Conservation (phyloP, 2,113 vertebrate genomes). For the Embiotoca jacksoni region DNA sequence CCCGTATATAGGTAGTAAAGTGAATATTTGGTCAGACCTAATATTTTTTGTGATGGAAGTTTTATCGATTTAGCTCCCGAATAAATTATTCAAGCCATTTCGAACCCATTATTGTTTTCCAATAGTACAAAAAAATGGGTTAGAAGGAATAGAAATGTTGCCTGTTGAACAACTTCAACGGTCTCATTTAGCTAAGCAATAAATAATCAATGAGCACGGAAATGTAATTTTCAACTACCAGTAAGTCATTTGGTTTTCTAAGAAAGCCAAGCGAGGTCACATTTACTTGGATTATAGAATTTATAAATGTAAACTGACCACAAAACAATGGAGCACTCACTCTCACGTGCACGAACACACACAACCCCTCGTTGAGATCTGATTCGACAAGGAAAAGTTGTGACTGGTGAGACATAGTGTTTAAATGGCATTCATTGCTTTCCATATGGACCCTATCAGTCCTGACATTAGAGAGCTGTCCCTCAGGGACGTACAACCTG, state of each 20-base stretch:
- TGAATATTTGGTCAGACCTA: too few species aligned
- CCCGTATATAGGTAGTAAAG: too few species aligned
- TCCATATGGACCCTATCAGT: constrained; percentile 62
- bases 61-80: too few species aligned
- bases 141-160: background rate
- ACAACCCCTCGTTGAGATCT: constrained; percentile 14
- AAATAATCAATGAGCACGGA: constrained; percentile 7
- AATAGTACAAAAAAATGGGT: too few species aligned
- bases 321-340: background rate
- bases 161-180: background rate
- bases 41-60: too few species aligned
- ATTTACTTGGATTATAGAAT: background rate
- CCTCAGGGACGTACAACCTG: constrained; percentile 52
- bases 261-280: background rate
- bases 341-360: background rate
- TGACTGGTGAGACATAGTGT: constrained; percentile 55
- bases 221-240: background rate
- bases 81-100: too few species aligned
- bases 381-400: background rate
- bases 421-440: constrained; percentile 54
- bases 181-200: background rate
- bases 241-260: constrained; percentile 7
- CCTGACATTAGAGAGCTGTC: constrained; percentile 40
- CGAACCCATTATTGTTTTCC: too few species aligned
- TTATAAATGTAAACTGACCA: constrained; percentile 5